A percentile compares a stretch with the other conserved stretches of the same genome.
phyloP scores from a whole-genome alignment of 2,888 invertebrate genomes.

The Polymixis lichenea region DNA sequence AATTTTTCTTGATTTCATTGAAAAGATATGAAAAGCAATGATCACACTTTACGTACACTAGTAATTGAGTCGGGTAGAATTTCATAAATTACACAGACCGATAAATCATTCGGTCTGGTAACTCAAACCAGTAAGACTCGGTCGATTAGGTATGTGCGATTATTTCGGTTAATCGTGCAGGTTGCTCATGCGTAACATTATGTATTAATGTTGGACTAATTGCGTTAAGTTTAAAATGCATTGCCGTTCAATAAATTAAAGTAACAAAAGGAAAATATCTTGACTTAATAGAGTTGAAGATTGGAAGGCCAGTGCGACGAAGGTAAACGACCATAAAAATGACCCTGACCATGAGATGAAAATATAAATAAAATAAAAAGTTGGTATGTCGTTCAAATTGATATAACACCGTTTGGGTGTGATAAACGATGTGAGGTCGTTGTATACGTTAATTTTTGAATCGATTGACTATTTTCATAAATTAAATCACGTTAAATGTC shows the following conservation, averaged over 20 bases:
- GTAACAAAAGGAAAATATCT: constrained; percentile 13
- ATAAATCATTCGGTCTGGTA: constrained; percentile 56
- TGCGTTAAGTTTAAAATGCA: constrained; percentile 17
- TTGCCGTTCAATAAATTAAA: neutral
- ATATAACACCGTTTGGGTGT: constrained; percentile 10
- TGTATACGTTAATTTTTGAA: constrained; percentile 18
- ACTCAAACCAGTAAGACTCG: constrained; percentile 50
- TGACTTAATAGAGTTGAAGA: constrained; percentile 2
- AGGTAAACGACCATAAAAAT: constrained; percentile 60
- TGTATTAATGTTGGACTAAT: constrained; percentile 44
- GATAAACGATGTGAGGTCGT: constrained; percentile 34
- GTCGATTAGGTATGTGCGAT: constrained; percentile 54
- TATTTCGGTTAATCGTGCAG: constrained; percentile 45
- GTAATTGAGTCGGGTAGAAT: constrained; percentile 21
- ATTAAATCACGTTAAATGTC: constrained; percentile 1
- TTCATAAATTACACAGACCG: constrained; percentile 58
- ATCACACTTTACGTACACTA: neutral
- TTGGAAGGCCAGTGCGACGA: constrained; percentile 38
- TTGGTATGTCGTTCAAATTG: constrained; percentile 29
- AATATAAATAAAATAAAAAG: constrained; percentile 24
- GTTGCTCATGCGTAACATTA: constrained; percentile 40
- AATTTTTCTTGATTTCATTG: neutral
- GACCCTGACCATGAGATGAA: constrained; percentile 62
- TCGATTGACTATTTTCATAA: neutral
- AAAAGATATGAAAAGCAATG: constrained; percentile 3